Conservation (phyloP, 2,797 vertebrate species). For the Diceros bicornis region DNA sequence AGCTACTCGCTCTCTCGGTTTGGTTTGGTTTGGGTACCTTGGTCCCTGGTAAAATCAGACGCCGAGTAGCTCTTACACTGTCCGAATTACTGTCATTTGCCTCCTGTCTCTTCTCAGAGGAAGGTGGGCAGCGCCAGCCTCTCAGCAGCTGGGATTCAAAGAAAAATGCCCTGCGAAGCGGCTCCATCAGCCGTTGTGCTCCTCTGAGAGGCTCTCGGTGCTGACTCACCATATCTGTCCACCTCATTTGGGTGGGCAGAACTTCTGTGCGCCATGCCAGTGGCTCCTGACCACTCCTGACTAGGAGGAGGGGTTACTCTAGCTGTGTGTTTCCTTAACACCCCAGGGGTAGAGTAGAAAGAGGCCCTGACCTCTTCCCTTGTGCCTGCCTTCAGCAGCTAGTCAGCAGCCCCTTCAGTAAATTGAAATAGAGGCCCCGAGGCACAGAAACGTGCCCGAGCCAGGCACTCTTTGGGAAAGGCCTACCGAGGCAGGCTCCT, state of each 20-base stretch:
- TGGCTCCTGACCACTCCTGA: not conserved
- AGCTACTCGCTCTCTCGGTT: not conserved
- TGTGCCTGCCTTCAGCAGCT: not conserved
- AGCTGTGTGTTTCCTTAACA: not conserved
- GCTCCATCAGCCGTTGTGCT: not conserved
- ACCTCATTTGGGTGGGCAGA: conserved; percentile 5
- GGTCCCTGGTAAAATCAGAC: not conserved
- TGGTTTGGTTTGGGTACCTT: not conserved
- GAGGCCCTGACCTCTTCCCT: not conserved
- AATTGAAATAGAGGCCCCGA: not conserved
- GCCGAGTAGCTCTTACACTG: not conserved
- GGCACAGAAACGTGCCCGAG: not conserved
- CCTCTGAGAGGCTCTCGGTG: conserved; percentile 39
- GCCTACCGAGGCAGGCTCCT: not conserved
- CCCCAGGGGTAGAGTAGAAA: not conserved
- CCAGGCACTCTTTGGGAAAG: not conserved
- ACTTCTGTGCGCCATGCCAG: not conserved
- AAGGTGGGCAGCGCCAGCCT: not conserved
- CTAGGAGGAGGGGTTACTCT: not conserved
- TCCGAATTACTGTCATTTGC: not conserved
- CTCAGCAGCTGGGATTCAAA: not conserved
- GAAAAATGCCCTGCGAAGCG: not conserved
- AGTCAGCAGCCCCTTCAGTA: not conserved
- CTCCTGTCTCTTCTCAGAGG: not conserved
- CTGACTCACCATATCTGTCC: not conserved